These are phyloP conservation scores for Isaurus tuberculatus DNA, from an alignment of 92 coral and sea anemone species.

Conservation along the genomic window DNA sequence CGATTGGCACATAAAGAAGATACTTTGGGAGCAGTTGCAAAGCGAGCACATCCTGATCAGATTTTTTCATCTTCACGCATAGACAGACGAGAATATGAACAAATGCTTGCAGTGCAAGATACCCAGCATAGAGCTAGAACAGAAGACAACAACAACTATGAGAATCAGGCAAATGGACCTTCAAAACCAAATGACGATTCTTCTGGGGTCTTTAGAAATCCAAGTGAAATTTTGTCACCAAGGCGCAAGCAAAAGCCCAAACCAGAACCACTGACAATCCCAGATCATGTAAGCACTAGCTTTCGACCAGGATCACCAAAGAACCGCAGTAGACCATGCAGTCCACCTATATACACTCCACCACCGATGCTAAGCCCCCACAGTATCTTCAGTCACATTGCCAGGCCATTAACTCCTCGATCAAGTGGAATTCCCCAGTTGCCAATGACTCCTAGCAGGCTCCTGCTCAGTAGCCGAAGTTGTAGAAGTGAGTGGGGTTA, in stretches of 20 bases:
- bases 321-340: conserved; percentile 74
- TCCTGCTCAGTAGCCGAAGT: conserved; percentile 89
- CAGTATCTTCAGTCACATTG: conserved; percentile 89
- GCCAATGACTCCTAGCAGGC: conserved; percentile 96
- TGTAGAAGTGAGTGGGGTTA: conserved; percentile 80
- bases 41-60: conserved; percentile 54
- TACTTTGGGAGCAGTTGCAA: conserved; percentile 45
- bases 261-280: conserved; percentile 94
- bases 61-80: conserved; percentile 20
- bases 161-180: conserved; percentile 45
- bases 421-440: conserved; percentile 73
- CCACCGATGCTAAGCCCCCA: conserved; percentile 99
- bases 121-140: conserved; percentile 13
- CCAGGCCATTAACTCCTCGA: conserved; percentile 88
- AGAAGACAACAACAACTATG: conserved; percentile 50
- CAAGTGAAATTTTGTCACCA: conserved; percentile 83
- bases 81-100: conserved; percentile 53
- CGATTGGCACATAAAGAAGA: conserved; percentile 30
- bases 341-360: conserved; percentile 95
- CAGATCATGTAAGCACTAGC: conserved; percentile 78
- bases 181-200: conserved; percentile 52
- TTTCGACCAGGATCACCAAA: conserved; percentile 78
- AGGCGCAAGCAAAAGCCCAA: conserved; percentile 85
- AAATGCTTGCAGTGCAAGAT: conserved; percentile 39
- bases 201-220: conserved; percentile 81